phyloP scores from a whole-genome alignment of 1,140 invertebrate species.

The Paralvinella palmiformis region DNA sequence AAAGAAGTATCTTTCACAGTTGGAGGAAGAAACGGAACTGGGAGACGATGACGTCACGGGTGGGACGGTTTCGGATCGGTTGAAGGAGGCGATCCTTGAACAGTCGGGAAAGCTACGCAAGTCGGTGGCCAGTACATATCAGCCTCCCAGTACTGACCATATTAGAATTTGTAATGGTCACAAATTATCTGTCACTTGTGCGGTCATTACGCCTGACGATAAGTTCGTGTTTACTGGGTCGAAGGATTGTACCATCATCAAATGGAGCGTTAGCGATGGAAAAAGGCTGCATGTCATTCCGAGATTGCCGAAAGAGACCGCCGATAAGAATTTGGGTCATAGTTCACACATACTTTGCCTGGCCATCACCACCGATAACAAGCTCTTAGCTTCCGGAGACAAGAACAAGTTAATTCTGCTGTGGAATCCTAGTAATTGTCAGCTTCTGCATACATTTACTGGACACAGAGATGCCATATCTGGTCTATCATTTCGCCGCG shows the following conservation, averaged over 20 bases:
- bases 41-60: slow-evolving; percentile 42
- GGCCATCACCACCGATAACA: slow-evolving; percentile 75
- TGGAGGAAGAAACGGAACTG: slow-evolving; percentile 62
- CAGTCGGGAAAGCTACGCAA: slow-evolving; percentile 4
- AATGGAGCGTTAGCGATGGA: slow-evolving; percentile 61
- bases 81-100: neutral
- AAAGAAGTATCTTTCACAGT: slow-evolving; percentile 80
- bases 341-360: slow-evolving; percentile 61
- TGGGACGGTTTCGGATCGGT: slow-evolving; percentile 53
- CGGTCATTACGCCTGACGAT: slow-evolving; percentile 70
- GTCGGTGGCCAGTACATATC: slow-evolving; percentile 24
- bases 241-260: slow-evolving; percentile 81
- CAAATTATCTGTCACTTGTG: slow-evolving; percentile 70
- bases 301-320: slow-evolving; percentile 47
- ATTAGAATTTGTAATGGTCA: slow-evolving; percentile 54
- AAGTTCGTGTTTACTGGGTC: slow-evolving; percentile 73
- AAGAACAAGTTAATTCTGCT: slow-evolving; percentile 70
- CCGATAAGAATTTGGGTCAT: slow-evolving; percentile 49
- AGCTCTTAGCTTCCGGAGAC: slow-evolving; percentile 79
- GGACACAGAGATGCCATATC: slow-evolving; percentile 58
- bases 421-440: slow-evolving; percentile 72
- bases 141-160: slow-evolving; percentile 27
- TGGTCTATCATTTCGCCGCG: slow-evolving; percentile 77
- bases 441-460: slow-evolving; percentile 70
- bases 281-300: slow-evolving; percentile 51